Conservation (phyloP, 2,113 vertebrate species). For the Carassius carassius region DNA sequence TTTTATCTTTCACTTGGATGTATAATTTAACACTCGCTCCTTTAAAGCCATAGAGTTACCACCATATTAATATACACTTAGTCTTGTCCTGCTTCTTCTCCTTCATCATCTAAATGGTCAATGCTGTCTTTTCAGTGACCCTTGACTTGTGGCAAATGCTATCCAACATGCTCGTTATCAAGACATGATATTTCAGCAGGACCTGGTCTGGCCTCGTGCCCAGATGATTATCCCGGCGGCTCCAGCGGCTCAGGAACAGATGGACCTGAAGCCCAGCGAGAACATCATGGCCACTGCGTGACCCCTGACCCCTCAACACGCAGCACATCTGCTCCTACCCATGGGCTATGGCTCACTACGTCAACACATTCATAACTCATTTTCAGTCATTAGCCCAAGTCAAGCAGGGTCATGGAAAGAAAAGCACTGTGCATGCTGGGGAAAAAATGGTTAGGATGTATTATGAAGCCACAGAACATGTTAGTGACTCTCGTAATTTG, state of each 20-base stretch:
- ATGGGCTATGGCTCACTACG: not conserved
- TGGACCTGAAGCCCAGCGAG: constrained; percentile 15
- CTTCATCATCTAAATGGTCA: no score
- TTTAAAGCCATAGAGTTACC: not conserved
- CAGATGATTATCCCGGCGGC: not conserved
- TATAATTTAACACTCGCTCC: not conserved
- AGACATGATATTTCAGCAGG: constrained; percentile 18
- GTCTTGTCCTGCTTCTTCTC: not conserved
- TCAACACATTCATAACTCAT: constrained; percentile 2
- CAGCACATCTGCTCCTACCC: constrained; percentile 34
- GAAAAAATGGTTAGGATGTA: not conserved
- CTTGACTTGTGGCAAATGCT: constrained; percentile 9
- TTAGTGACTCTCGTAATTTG: constrained; percentile 9
- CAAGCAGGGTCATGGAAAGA: not conserved
- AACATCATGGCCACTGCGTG: constrained; percentile 12
- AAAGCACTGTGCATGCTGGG: constrained; percentile 6
- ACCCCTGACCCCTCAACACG: constrained; percentile 16
- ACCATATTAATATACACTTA: not conserved
- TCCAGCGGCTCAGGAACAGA: constrained; percentile 28
- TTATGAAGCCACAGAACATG: constrained; percentile 9
- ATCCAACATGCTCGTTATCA: not conserved
- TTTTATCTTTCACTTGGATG: no score
- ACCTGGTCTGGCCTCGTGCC: constrained; percentile 42
- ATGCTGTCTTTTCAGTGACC: not conserved
- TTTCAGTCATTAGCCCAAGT: constrained; percentile 5